A percentile compares a stretch with the other conserved stretches of the same genome.
phyloP scores from a whole-genome alignment of 37 sponge, comb jelly and placozoan species.

The Ianthella basta region DNA sequence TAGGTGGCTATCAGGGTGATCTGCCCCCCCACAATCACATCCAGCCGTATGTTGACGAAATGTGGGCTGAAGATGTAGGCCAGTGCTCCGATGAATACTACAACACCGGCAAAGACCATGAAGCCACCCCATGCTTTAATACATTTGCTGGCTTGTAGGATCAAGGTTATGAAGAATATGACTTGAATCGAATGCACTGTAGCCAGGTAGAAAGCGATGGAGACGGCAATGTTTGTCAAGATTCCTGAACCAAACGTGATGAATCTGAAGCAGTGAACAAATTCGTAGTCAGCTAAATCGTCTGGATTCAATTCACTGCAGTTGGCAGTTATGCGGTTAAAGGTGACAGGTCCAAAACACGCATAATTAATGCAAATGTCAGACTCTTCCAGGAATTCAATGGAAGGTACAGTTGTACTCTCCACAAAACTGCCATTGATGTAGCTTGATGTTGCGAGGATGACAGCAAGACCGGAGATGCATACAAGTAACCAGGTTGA shows the following conservation, averaged over 20 bases:
- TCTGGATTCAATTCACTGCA: background rate
- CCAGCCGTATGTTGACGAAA: background rate
- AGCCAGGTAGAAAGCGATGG: slow-evolving; percentile 57
- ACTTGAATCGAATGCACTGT: slow-evolving; percentile 33
- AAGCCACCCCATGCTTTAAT: slow-evolving; percentile 47
- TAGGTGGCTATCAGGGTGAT: slow-evolving; percentile 24
- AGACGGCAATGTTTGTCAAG: slow-evolving; percentile 34
- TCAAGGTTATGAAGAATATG: slow-evolving; percentile 23
- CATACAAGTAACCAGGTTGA: slow-evolving; percentile 41
- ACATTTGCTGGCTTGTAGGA: slow-evolving; percentile 23
- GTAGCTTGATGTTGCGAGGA: slow-evolving; percentile 43
- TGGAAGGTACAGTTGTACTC: background rate
- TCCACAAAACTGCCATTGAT: slow-evolving; percentile 33
- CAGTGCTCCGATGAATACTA: slow-evolving; percentile 5
- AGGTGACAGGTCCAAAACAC: slow-evolving; percentile 27
- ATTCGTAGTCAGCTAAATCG: too few relatives aligned
- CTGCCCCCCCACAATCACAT: slow-evolving; percentile 31
- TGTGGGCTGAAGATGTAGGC: slow-evolving; percentile 24
- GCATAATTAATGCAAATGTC: background rate
- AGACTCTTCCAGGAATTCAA: background rate
- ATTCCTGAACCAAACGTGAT: slow-evolving; percentile 40
- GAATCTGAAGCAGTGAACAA: slow-evolving; percentile 60
- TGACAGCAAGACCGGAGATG: slow-evolving; percentile 29
- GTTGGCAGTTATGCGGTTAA: background rate
- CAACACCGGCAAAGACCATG: slow-evolving; percentile 7